Evolutionary conservation across 2,113 vertebrate genomes (phyloP).

Genomic region (Geothlypis trichas): DNA sequence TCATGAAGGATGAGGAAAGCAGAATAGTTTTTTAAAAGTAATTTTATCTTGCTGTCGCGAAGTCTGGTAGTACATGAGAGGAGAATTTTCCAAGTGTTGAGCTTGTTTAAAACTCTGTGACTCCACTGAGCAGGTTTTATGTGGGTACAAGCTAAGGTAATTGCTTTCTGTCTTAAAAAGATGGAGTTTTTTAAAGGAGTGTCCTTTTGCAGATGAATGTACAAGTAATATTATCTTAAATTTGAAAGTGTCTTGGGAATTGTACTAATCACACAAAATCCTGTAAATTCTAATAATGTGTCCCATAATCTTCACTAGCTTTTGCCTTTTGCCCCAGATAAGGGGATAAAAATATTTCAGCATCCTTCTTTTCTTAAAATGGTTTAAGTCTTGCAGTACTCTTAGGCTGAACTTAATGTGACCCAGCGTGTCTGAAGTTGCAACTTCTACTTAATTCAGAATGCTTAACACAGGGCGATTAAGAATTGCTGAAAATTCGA

Average conservation of each 20-base stretch:
- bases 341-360: constrained; percentile 2
- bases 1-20: not conserved
- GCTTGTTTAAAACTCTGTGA: not conserved
- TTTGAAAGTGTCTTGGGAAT: not conserved
- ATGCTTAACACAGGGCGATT: constrained; percentile 7
- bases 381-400: constrained; percentile 32
- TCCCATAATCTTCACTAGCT: not conserved
- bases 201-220: not conserved
- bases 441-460: constrained; percentile 56
- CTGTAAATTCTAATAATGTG: constrained; percentile 9
- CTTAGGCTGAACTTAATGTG: constrained; percentile 40
- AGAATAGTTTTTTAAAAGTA: not conserved
- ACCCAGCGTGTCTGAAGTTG: constrained; percentile 39
- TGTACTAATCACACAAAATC: constrained; percentile 26
- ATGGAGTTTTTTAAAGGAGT: not conserved
- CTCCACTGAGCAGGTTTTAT: not conserved
- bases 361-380: constrained; percentile 16
- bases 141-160: not conserved
- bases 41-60: not conserved
- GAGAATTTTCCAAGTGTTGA: not conserved
- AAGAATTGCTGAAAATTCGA: constrained; percentile 63
- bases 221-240: not conserved
- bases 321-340: constrained; percentile 1
- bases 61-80: not conserved
- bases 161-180: constrained; percentile 3